Conservation (phyloP, 2,797 vertebrate genomes). For the Rhynchonycteris naso region DNA sequence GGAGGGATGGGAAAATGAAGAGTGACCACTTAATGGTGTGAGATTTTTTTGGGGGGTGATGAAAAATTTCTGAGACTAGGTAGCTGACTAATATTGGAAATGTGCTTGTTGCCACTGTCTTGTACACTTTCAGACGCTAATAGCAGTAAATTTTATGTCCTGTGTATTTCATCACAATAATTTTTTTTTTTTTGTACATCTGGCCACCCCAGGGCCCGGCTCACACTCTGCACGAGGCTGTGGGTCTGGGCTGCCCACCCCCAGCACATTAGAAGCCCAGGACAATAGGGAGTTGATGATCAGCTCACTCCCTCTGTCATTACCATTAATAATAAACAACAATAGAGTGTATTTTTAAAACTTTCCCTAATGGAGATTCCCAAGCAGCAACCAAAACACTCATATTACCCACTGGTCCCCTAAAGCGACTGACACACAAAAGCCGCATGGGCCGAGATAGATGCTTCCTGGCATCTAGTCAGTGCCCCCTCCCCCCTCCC, state of each 20-base stretch:
- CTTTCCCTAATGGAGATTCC: constrained; percentile 85
- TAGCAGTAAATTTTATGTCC: background rate
- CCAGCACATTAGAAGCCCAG: constrained; percentile 74
- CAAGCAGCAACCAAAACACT: constrained; percentile 73
- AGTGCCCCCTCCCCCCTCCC: accelerated
- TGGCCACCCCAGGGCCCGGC: background rate
- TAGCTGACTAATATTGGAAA: accelerated
- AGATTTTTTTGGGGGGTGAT: constrained; percentile 11
- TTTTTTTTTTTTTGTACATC: background rate
- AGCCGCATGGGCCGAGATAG: background rate
- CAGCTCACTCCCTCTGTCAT: constrained; percentile 76
- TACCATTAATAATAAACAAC: constrained; percentile 87
- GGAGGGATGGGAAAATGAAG: background rate
- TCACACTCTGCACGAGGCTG: accelerated
- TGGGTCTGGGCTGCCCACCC: background rate
- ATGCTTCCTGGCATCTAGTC: background rate
- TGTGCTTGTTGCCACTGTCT: background rate
- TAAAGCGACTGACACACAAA: background rate
- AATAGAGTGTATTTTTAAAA: constrained; percentile 86
- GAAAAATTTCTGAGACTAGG: background rate
- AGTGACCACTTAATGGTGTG: background rate
- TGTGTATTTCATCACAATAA: background rate
- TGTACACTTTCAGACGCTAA: background rate
- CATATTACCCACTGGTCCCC: constrained; percentile 64
- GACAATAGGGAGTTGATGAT: constrained; percentile 74